A percentile compares a stretch with the other conserved stretches of the same genome.
phyloP scores from a whole-genome alignment of 2,113 vertebrate species.

The Coptodon bakossiorum region DNA sequence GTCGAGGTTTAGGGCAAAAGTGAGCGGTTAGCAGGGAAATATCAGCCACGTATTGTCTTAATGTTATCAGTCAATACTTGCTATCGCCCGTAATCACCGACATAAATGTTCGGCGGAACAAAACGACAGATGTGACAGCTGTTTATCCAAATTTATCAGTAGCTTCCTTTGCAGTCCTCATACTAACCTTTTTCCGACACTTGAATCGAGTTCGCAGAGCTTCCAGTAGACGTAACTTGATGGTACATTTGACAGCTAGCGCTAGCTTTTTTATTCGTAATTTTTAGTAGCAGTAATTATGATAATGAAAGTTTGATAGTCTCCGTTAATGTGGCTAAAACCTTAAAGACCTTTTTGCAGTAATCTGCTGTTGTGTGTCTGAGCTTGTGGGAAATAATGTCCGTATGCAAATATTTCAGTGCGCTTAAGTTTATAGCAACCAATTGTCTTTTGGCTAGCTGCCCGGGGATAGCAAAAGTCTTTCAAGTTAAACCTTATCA shows the following conservation, averaged over 20 bases:
- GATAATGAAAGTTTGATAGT: neutral
- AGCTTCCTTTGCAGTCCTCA: neutral
- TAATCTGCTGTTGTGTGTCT: neutral
- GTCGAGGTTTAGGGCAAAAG: neutral
- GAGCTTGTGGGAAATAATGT: neutral
- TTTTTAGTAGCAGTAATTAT: neutral
- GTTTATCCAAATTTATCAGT: neutral
- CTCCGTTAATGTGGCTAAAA: neutral
- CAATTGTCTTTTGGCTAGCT: neutral
- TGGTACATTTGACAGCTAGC: neutral
- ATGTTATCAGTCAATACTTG: neutral
- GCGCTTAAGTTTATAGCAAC: neutral
- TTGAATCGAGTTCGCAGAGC: neutral
- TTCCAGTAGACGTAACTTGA: neutral
- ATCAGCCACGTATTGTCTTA: conserved; percentile 30
- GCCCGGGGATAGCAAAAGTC: neutral
- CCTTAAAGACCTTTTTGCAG: accelerated
- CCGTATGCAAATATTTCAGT: neutral
- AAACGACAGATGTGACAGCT: neutral
- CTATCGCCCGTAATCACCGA: neutral
- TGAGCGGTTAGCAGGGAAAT: neutral
- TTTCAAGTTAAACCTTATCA: neutral
- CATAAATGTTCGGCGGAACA: neutral
- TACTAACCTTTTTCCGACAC: neutral
- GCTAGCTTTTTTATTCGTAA: conserved; percentile 26